These are phyloP conservation scores for Exephanes ischioxanthus DNA, from an alignment of 2,888 invertebrate genomes.

Conservation along the genomic window DNA sequence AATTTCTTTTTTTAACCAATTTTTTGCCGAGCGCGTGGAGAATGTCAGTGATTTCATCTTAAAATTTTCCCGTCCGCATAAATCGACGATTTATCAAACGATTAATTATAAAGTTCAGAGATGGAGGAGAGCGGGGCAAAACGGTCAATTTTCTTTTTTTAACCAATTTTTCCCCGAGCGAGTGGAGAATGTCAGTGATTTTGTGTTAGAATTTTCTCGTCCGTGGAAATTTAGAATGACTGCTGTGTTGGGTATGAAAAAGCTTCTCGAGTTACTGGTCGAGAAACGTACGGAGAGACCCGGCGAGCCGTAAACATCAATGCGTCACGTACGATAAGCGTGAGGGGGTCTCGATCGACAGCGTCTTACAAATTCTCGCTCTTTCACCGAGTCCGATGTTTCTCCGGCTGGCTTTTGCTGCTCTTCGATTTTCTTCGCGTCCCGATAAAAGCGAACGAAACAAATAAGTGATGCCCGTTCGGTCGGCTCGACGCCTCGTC, in stretches of 20 bases:
- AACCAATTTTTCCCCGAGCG: no score
- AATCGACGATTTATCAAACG: background rate
- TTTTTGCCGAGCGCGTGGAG: no score
- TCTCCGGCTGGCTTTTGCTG: conserved; percentile 10
- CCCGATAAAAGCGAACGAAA: conserved; percentile 23
- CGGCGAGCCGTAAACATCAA: conserved; percentile 27
- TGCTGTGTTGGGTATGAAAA: background rate
- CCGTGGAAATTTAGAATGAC: no score
- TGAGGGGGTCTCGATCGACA: background rate
- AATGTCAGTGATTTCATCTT: no score
- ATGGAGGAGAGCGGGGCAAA: background rate
- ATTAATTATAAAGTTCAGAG: background rate
- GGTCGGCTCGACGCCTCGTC: background rate
- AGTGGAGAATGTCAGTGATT: no score
- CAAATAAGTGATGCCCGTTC: conserved; percentile 25
- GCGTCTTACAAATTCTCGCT: conserved; percentile 20
- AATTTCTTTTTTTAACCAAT: background rate
- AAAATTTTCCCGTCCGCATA: no score
- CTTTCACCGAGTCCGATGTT: conserved; percentile 17
- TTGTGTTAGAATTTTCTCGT: no score
- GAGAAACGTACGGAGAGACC: conserved; percentile 7
- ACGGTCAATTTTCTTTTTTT: background rate
- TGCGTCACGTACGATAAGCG: conserved; percentile 44
- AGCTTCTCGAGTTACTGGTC: background rate
- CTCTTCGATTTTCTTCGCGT: conserved; percentile 24